Evolutionary conservation across 2,113 vertebrate genomes (phyloP), one percentile per base, ranked within the genome.

Genomic region (Pteruthius melanotis): DNA sequence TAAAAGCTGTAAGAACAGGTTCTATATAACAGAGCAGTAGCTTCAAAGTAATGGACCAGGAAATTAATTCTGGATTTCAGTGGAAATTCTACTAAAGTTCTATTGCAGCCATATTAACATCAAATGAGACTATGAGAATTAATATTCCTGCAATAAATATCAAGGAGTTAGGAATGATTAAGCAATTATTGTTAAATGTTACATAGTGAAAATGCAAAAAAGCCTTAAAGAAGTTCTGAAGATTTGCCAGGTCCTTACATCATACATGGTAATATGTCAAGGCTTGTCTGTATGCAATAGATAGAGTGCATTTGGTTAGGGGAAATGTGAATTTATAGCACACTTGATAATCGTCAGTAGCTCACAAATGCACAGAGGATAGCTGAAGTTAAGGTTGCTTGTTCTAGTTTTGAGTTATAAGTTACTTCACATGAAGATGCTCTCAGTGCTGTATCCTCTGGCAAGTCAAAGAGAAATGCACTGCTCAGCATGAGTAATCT

Each of bases 61-160:
- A 96, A 97, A 97, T 97, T 93, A 94, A 97, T 96, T 93, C 68
- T 86, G 88, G 95, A 96, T 97, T 97, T 95, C 89, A 82, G 70
- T 53, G 54, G 83, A 97, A 96, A 95, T 95, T 91, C 88, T 94
- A 37, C 64, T 89, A 18, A 97, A 93, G 80, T 95, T 93, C 91
- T 97, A 53, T 85, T 37, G n/a, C 81, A 97, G 78, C 52, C 75
- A 50, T 83, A 94, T 95, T 95, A 97, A 97, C 66, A 89, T 60
- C 91, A 96, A 96, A 95, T 4, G 15, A 96, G 47, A 71, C 61
- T 47, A 91, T 95, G 90, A 97, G 94, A 97, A 96, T 95, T 95
- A 96, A 96, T 97, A 89, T 82, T 90, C 59, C 59, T 78, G 87
- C 74, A 89, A 95, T 92, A 98, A 96, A 97, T 95, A 97, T 83